These are phyloP conservation scores for Microcebus griseorufus DNA, from an alignment of 2,113 vertebrate genomes.

Conservation along the genomic window DNA sequence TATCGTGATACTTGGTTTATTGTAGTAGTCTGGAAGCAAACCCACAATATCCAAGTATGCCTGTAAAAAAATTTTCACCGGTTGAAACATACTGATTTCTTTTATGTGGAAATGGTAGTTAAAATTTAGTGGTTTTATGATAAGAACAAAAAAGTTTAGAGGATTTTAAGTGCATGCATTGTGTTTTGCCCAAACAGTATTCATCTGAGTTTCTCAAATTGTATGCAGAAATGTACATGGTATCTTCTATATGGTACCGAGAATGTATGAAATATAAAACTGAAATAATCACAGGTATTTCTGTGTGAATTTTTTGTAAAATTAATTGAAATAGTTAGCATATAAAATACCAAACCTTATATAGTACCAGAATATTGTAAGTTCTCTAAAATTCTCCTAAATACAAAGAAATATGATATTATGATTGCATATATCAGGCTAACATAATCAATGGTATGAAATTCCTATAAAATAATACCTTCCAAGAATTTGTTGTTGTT, in stretches of 20 bases:
- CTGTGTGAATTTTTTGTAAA: background rate
- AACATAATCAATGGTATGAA: background rate
- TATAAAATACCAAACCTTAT: constrained; percentile 18
- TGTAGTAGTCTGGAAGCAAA: background rate
- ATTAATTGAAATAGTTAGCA: constrained; percentile 23
- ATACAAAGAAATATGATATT: background rate
- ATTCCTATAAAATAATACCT: background rate
- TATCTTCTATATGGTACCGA: background rate
- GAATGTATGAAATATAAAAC: background rate
- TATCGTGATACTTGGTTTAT: background rate
- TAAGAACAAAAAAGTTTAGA: constrained; percentile 22
- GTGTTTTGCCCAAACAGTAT: constrained; percentile 8
- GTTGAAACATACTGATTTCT: constrained; percentile 8
- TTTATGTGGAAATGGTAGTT: constrained; percentile 9
- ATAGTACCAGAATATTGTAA: background rate
- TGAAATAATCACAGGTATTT: constrained; percentile 39
- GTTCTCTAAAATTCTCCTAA: constrained; percentile 8
- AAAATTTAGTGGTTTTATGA: constrained; percentile 39
- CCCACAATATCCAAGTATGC: background rate
- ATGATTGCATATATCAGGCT: background rate
- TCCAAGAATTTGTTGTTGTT: background rate
- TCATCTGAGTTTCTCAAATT: constrained; percentile 1
- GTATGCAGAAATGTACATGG: background rate
- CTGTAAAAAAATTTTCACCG: background rate
- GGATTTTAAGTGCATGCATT: constrained; percentile 19